Percentiles rank a stretch among this genome's conserved stretches.
Evolutionary conservation across 2,888 invertebrate species (phyloP).

Genomic region (Drosophila mimetica): DNA sequence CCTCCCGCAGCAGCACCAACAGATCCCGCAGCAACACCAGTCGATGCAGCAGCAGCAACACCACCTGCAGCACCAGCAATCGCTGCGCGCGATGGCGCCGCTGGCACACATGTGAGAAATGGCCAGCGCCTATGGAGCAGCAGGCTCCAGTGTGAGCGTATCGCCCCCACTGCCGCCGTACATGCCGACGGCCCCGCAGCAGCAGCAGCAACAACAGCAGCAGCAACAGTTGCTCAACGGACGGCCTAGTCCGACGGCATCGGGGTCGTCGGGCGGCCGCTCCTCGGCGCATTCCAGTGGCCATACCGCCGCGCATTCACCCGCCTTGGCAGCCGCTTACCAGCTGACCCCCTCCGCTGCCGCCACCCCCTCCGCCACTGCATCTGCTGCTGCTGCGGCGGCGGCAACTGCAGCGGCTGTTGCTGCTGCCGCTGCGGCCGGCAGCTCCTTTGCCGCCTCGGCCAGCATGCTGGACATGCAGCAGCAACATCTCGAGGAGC

Average conservation of each 20-base stretch:
- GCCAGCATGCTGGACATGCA: conserved; percentile 80
- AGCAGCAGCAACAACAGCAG: conserved; percentile 61
- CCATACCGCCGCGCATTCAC: conserved; percentile 79
- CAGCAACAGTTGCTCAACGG: conserved; percentile 72
- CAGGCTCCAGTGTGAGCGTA: conserved; percentile 49
- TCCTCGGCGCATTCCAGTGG: conserved; percentile 82
- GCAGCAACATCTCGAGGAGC: conserved; percentile 60
- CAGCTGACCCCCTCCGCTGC: conserved; percentile 55
- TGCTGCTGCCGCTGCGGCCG: conserved; percentile 46
- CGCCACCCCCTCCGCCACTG: conserved; percentile 15
- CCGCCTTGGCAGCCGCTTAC: conserved; percentile 77
- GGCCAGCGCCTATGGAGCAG: conserved; percentile 83
- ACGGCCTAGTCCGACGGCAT: conserved; percentile 82
- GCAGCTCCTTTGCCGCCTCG: conserved; percentile 57
- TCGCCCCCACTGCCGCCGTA: conserved; percentile 59
- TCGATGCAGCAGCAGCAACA: conserved; percentile 78
- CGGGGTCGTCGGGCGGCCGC: conserved; percentile 77
- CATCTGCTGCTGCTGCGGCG: conserved; percentile 25
- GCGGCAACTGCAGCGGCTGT: conserved; percentile 39
- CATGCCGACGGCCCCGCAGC: conserved; percentile 52
- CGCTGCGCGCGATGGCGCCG: conserved; percentile 84
- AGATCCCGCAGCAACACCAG: conserved; percentile 56
- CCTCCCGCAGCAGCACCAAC: conserved; percentile 75
- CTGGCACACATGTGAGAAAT: conserved; percentile 85
- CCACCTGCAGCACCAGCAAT: conserved; percentile 83